phyloP scores from a whole-genome alignment of 2,113 vertebrate species.

The Poeciliopsis prolifica region DNA sequence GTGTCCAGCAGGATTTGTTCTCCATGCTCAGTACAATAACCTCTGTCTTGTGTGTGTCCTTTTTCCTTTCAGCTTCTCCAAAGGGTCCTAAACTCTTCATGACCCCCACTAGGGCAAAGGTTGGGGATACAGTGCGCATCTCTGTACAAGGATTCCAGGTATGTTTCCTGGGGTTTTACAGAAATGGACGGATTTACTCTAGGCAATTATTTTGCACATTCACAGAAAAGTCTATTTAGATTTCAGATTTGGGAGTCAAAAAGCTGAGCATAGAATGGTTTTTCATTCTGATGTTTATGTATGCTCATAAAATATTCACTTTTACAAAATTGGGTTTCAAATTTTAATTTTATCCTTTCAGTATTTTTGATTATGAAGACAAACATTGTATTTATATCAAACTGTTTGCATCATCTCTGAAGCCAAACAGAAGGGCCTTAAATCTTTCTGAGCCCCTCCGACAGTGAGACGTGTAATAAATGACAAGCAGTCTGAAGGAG shows the following conservation, averaged over 20 bases:
- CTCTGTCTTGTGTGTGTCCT: conserved; percentile 58
- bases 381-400: neutral
- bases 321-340: neutral
- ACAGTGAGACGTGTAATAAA: neutral
- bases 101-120: conserved; percentile 89
- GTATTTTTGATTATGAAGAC: neutral
- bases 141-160: conserved; percentile 97
- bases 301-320: neutral
- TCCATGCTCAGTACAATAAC: conserved; percentile 54
- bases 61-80: conserved; percentile 85
- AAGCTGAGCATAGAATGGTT: too few relatives aligned
- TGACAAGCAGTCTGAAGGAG: too few relatives aligned
- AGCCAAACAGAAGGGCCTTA: neutral
- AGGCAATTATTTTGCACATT: conserved; percentile 4
- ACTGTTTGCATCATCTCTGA: neutral
- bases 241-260: neutral
- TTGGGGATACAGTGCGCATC: conserved; percentile 95
- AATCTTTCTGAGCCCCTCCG: neutral
- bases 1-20: conserved; percentile 55
- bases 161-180: conserved; percentile 43
- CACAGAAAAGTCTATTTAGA: neutral
- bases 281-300: neutral
- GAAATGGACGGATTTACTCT: conserved; percentile 42
- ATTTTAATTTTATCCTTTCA: neutral
- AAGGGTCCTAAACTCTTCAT: conserved; percentile 93